These are phyloP conservation scores for Aphelenchoides avenae DNA, from an alignment of 1,140 invertebrate species.

Conservation along the genomic window DNA sequence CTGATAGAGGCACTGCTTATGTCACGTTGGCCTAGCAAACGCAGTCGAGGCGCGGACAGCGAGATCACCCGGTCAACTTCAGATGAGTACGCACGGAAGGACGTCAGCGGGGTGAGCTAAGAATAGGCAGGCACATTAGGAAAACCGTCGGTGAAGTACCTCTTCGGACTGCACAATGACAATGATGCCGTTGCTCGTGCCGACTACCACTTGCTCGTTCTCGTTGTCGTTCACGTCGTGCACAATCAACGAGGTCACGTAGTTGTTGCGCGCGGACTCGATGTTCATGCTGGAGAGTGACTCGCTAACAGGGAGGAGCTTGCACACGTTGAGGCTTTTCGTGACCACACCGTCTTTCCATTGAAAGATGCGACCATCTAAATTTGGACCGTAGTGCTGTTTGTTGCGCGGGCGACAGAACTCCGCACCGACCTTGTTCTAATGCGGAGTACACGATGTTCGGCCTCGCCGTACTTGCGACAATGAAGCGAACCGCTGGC, in stretches of 20 bases:
- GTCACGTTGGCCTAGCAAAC: too few relatives aligned
- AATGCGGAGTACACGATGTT: slow-evolving; percentile 31
- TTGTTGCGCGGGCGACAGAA: too few relatives aligned
- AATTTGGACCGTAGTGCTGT: too few relatives aligned
- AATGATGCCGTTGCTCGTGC: slow-evolving; percentile 31
- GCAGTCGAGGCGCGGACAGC: slow-evolving; percentile 1
- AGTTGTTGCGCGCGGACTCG: slow-evolving; percentile 23
- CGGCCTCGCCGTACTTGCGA: background rate
- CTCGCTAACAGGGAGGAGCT: slow-evolving; percentile 32
- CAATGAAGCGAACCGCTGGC: slow-evolving; percentile 4
- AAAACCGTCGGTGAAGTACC: slow-evolving; percentile 19
- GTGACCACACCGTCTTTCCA: slow-evolving; percentile 24
- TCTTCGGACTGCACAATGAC: slow-evolving; percentile 25
- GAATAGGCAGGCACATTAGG: slow-evolving; percentile 1
- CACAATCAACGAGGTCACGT: slow-evolving; percentile 14
- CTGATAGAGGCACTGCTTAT: too few relatives aligned
- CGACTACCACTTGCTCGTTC: slow-evolving; percentile 35
- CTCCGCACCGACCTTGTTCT: slow-evolving; percentile 22
- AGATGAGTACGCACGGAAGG: slow-evolving; percentile 31
- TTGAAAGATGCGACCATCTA: slow-evolving; percentile 33
- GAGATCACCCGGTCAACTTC: slow-evolving; percentile 34
- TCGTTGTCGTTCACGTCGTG: background rate
- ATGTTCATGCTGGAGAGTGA: slow-evolving; percentile 32
- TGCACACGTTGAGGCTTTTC: slow-evolving; percentile 33
- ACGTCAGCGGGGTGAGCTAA: slow-evolving; percentile 35